These are phyloP conservation scores for Podarcis raffonei DNA, from an alignment of 2,113 vertebrate genomes.

Conservation along the genomic window DNA sequence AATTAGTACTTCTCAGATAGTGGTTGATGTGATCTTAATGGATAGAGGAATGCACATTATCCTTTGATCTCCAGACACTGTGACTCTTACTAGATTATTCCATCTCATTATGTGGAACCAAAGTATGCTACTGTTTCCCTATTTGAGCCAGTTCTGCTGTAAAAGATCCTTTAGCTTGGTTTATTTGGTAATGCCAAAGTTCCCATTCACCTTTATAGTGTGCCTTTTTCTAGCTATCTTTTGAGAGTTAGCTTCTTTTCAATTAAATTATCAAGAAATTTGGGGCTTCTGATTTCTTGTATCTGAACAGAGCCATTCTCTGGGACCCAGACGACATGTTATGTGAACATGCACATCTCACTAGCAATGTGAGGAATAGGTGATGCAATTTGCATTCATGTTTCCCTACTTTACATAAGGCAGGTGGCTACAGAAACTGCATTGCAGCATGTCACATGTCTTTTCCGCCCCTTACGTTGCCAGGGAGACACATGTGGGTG, in stretches of 20 bases:
- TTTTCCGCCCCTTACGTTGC: not conserved
- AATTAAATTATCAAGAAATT: not conserved
- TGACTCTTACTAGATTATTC: not conserved
- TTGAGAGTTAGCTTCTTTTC: conserved; percentile 5
- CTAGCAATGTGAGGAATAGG: not conserved
- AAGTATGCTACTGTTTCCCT: conserved; percentile 10
- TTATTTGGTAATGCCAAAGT: not conserved
- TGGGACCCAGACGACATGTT: not conserved
- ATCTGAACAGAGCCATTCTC: not conserved
- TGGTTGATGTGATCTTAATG: not conserved
- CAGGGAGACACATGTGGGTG: not conserved
- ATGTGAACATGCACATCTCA: not conserved
- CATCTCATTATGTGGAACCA: conserved; percentile 20
- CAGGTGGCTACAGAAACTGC: not conserved
- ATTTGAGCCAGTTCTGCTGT: conserved; percentile 28
- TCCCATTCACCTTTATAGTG: conserved; percentile 13
- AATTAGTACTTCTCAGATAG: not conserved
- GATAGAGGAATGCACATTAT: not conserved
- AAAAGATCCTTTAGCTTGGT: not conserved
- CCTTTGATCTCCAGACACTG: not conserved
- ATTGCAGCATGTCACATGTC: not conserved
- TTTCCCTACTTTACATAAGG: not conserved
- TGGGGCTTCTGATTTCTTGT: not conserved
- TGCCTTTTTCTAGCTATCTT: not conserved
- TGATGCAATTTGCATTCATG: not conserved